Evolutionary conservation across 2,113 vertebrate species (phyloP).

Genomic region (Pelecanus crispus): DNA sequence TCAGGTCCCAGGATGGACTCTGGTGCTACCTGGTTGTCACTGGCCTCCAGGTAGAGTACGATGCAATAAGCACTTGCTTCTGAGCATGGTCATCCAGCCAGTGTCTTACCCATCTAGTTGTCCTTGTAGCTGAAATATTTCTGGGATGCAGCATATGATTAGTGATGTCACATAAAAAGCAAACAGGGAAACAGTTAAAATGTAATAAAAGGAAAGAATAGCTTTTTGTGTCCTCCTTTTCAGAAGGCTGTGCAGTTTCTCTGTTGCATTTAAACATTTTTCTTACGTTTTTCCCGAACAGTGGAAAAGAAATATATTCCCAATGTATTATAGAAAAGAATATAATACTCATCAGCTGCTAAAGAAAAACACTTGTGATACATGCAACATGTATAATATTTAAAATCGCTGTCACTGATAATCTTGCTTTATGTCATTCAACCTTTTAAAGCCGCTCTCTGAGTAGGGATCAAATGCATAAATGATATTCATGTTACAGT

Average conservation of each 20-base stretch:
- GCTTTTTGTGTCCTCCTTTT: not conserved
- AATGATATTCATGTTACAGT: conserved; percentile 42
- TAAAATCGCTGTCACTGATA: conserved; percentile 26
- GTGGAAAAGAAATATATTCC: not conserved
- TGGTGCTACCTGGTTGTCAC: not conserved
- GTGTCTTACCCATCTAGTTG: not conserved
- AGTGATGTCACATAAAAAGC: not conserved
- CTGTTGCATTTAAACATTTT: not conserved
- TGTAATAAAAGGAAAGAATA: not conserved
- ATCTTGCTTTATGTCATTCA: conserved; percentile 37
- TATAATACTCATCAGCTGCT: not conserved
- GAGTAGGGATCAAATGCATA: not conserved
- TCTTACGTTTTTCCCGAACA: not conserved
- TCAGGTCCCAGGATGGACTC: not conserved
- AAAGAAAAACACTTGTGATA: not conserved
- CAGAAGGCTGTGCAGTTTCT: not conserved
- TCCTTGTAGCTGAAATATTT: not conserved
- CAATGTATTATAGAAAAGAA: not conserved
- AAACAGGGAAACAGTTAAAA: not conserved
- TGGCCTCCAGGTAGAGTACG: not conserved
- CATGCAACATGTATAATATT: conserved; percentile 16
- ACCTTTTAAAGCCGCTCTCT: not conserved
- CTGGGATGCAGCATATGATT: not conserved
- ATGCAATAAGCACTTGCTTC: not conserved
- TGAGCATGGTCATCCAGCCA: not conserved